phyloP scores from a whole-genome alignment of 2,888 invertebrate species.

The Meiosimyza decipiens region DNA sequence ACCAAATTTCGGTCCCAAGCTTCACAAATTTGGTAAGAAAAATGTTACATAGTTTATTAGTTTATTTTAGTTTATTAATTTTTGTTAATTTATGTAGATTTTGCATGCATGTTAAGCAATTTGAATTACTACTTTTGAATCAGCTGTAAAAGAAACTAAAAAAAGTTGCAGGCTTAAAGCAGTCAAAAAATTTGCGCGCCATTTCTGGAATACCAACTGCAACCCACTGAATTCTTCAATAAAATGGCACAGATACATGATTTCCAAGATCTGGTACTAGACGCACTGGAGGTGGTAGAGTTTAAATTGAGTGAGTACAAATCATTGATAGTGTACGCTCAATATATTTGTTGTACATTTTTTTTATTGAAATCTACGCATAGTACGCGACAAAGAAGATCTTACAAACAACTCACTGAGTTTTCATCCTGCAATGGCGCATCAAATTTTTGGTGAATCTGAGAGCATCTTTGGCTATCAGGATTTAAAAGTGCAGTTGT shows the following conservation, averaged over 20 bases:
- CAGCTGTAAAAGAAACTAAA: neutral
- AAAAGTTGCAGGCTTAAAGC: neutral
- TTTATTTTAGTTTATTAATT: no score
- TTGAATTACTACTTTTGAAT: no score
- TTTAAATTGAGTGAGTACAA: constrained; percentile 63
- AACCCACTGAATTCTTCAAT: neutral
- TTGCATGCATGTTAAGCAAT: neutral
- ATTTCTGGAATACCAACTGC: neutral
- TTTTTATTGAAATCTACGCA: constrained; percentile 9
- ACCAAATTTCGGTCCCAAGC: no score
- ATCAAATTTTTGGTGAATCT: constrained; percentile 91
- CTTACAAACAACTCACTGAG: constrained; percentile 73
- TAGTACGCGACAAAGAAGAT: constrained; percentile 74
- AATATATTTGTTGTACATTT: constrained; percentile 4
- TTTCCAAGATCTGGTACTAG: constrained; percentile 60
- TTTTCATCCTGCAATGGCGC: constrained; percentile 88
- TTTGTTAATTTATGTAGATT: no score
- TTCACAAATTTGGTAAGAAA: no score
- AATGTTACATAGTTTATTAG: no score
- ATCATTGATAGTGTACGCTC: neutral
- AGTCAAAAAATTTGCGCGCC: constrained; percentile 24
- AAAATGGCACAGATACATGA: constrained; percentile 59
- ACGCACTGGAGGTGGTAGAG: constrained; percentile 63
- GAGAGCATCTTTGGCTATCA: constrained; percentile 96
- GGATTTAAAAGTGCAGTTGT: constrained; percentile 80